Percentiles rank a stretch among this genome's conserved stretches.
Evolutionary conservation across 2,113 vertebrate species (phyloP).

Genomic region (Peromyscus polionotus): DNA sequence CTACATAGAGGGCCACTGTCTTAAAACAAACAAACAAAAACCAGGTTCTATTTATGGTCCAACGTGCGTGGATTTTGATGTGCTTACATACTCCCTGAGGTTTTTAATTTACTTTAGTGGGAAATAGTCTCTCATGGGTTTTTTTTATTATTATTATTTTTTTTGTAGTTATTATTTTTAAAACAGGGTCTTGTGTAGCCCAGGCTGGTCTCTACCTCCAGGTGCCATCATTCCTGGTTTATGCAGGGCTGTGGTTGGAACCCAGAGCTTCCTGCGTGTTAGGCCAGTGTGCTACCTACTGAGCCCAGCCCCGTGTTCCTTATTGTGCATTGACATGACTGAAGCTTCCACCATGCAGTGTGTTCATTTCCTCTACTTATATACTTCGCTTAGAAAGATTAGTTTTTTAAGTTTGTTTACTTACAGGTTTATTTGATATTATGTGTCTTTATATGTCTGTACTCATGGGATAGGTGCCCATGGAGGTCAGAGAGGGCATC

Average conservation of each 20-base stretch:
- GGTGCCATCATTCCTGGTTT: not conserved
- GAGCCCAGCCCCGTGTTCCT: not conserved
- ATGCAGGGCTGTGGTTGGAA: not conserved
- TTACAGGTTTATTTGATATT: not conserved
- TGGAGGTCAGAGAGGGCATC: not conserved
- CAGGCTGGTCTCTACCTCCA: not conserved
- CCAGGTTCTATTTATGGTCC: not conserved
- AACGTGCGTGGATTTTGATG: not conserved
- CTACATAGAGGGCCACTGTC: not conserved
- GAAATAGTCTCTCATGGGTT: not conserved
- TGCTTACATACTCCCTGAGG: not conserved
- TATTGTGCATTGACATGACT: not conserved
- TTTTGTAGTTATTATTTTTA: not conserved
- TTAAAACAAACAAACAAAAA: not conserved
- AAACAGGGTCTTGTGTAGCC: not conserved
- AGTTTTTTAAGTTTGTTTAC: not conserved
- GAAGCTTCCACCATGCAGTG: not conserved
- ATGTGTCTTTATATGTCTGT: not conserved
- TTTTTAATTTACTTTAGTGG: not conserved
- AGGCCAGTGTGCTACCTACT: not conserved
- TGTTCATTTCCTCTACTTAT: not conserved
- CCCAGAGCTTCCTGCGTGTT: not conserved
- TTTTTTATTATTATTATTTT: not conserved
- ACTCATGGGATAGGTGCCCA: not conserved
- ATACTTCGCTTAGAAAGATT: not conserved